phyloP scores from a whole-genome alignment of 2,797 vertebrate species.

The Basileuterus tristriatus region DNA sequence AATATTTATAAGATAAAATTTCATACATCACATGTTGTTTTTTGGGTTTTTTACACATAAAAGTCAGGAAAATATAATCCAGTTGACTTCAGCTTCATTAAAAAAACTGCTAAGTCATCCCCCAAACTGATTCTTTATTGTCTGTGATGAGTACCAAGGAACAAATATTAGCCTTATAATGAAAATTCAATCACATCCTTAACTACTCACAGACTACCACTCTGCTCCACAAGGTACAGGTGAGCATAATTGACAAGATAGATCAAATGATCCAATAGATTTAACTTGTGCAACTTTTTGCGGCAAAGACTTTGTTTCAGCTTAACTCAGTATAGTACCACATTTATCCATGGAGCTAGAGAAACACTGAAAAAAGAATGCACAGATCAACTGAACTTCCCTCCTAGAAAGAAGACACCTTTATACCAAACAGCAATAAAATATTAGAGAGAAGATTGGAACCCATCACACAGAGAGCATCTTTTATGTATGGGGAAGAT shows the following conservation, averaged over 20 bases:
- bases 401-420: not conserved
- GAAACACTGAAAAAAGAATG: not conserved
- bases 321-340: not conserved
- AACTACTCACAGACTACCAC: not conserved
- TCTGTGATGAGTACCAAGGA: not conserved
- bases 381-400: not conserved
- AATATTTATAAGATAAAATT: not conserved
- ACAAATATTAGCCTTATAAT: constrained; percentile 18
- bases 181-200: not conserved
- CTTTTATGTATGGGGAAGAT: not conserved
- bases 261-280: not conserved
- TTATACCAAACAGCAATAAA: not conserved
- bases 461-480: not conserved
- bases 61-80: not conserved
- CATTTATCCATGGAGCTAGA: not conserved
- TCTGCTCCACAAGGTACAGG: not conserved
- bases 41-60: not conserved
- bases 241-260: not conserved
- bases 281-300: not conserved
- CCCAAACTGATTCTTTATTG: not conserved
- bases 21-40: fast-evolving
- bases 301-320: not conserved
- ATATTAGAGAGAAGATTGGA: not conserved
- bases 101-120: not conserved
- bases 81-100: not conserved